Base-by-base conservation (phyloP, 92 coral and sea anemone species). In the Phenganax stokvisi region DNA sequence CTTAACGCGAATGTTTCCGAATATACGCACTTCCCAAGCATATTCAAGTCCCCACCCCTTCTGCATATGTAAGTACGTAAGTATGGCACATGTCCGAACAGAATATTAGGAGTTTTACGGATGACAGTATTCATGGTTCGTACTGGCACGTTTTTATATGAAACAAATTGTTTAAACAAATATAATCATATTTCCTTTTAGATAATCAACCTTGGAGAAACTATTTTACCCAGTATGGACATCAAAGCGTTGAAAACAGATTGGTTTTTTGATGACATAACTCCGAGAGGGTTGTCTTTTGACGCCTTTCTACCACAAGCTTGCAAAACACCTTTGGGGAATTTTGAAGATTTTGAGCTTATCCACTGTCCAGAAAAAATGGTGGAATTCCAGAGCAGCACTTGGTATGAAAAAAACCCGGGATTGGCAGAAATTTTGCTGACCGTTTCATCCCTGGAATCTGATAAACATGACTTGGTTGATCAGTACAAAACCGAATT, bases 171-270 rank as follows among this genome's bases (percentile, higher is more conserved):
- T 0, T 0, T 25, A 25, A 16, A 51, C 44, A 11, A 71, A 25
- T 52, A 15, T 53, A 53, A 11, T 12, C 28, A 13, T n/a, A 37
- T 37, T 75, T 13, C 66, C 2, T 55, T 25, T 75, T 20, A 25
- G 80, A 28, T 75, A 7, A 56, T 75, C 80, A 75, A 75, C 66
- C 80, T 75, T 56, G 80, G 80, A 25, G 80, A 75, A 56, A 75
- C 80, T 17, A 75, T 75, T 56, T 25, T 75, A n/a, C 80, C 80
- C 12, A 55, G 66, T 51, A 75, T 75, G 80, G 80, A 56, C 57
- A 75, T 75, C 80, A 25, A 75, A 44, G 66, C 80, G 15, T 75
- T 75, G 66, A 75, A 27, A 6, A 10, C 17, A 3, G 80, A 75
- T 2, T 75, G 80, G 80, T 75, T 75, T 75, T 75, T 20, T 29